Evolutionary conservation across 2,888 invertebrate genomes (phyloP).

Genomic region (Xestia rhomboidea): DNA sequence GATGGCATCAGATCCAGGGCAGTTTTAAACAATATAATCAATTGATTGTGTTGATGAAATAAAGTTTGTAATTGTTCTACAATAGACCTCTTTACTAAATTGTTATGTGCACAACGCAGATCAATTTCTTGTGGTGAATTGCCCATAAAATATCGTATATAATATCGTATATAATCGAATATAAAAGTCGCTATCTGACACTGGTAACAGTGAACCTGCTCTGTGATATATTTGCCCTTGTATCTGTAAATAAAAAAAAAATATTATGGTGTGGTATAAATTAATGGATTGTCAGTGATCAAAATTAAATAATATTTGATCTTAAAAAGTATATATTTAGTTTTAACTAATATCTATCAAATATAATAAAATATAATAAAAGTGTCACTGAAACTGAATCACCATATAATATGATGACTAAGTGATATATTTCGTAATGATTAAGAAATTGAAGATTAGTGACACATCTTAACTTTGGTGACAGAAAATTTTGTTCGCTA

Average conservation of each 20-base stretch:
- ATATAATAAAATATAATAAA: background rate
- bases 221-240: slow-evolving; percentile 41
- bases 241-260: slow-evolving; percentile 26
- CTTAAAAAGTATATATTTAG: background rate
- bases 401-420: slow-evolving; percentile 12
- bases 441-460: slow-evolving; percentile 3
- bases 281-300: background rate
- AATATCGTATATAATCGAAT: too few relatives aligned
- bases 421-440: background rate
- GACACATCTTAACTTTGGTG: slow-evolving; percentile 30
- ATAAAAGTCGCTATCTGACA: slow-evolving; percentile 54
- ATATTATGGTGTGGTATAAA: background rate
- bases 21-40: slow-evolving; percentile 62
- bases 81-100: slow-evolving; percentile 61
- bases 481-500: slow-evolving; percentile 54
- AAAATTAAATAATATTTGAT: background rate
- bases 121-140: slow-evolving; percentile 57
- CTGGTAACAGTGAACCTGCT: slow-evolving; percentile 14
- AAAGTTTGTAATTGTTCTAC: slow-evolving; percentile 66
- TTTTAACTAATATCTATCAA: too few relatives aligned
- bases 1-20: slow-evolving; percentile 69
- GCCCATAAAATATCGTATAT: slow-evolving; percentile 68
- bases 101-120: slow-evolving; percentile 64
- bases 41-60: slow-evolving; percentile 62
- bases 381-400: slow-evolving; percentile 1